Evolutionary conservation across 2,797 vertebrate species (phyloP), one percentile per base, ranked within the genome.

Genomic region (Astyanax mexicanus): DNA sequence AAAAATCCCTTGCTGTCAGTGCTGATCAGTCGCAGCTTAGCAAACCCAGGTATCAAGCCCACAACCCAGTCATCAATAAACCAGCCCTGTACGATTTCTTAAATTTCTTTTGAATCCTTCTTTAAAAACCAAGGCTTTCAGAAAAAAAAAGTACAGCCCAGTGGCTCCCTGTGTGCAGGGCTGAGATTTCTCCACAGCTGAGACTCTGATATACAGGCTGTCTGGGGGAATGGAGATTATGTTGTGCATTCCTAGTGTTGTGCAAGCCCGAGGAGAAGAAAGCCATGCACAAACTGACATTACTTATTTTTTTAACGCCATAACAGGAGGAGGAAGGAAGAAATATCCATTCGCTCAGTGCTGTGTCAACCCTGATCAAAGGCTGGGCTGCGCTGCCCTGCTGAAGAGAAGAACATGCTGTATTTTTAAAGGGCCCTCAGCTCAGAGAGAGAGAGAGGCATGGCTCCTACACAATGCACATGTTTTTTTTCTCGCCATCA

Each of bases 251-350:
- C 44, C 13, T 37, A n/a, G 12, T 27, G 44, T 17, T 17, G 12
- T 19, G 6, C 17, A 42, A 2, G n/a, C 17, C 21, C 19, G 66
- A 32, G 15, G 29, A 61, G 21, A 44, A 45, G 51, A 49, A 38
- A 37, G 19, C 3, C 25, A 37, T 57, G 9, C 17, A 19, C 25
- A 38, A 44, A 27, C 60, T 62, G 47, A 27, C 51, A 58, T 72
- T 77, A 49, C 67, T 83, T 84, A 29, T 79, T 21, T 21, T 65
- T 32, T 81, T 76, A 64, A n/a, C 72, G 54, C 79, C 38, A 49
- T 74, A 75, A 81, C 79, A 77, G 68, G 75, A 6, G 23, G 25
- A 44, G 40, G 23, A n/a, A 45, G 27, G 21, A 64, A 81, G 72
- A 54, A 80, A 79, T 82, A 21, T 21, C 62, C 27, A 42, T 55